These are phyloP conservation scores for Siderastrea radians DNA, from an alignment of 92 coral and sea anemone genomes.

Conservation along the genomic window DNA sequence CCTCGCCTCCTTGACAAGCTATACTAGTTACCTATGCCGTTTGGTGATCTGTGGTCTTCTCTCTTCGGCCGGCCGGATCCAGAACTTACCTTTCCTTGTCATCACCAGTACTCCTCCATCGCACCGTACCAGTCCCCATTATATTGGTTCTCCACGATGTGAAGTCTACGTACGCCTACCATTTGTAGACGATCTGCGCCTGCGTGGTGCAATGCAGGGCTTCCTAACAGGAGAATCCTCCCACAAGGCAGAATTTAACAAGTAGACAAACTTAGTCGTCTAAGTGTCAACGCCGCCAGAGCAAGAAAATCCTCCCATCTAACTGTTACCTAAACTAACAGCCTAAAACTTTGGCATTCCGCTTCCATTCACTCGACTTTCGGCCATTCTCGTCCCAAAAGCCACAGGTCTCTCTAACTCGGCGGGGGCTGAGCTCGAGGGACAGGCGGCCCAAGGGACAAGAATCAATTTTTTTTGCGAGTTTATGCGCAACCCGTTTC, in stretches of 20 bases:
- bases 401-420: too few species aligned
- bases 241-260: not conserved
- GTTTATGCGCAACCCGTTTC: too few species aligned
- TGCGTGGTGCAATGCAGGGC: not conserved
- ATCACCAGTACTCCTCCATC: not conserved
- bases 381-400: too few species aligned
- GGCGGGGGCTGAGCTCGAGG: too few species aligned
- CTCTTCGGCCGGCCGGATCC: not conserved
- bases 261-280: not conserved
- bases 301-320: not conserved
- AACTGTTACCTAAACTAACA: not conserved
- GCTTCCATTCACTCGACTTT: too few species aligned
- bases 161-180: not conserved
- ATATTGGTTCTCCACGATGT: not conserved
- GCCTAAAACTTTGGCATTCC: not conserved
- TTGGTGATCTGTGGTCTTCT: not conserved
- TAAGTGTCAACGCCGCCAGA: not conserved
- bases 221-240: not conserved
- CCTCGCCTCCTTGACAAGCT: not conserved
- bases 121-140: not conserved
- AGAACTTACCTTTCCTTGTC: not conserved
- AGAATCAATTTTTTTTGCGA: too few species aligned
- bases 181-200: slow-evolving; percentile 4
- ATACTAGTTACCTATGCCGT: not conserved
- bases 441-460: too few species aligned